Base-by-base conservation (phyloP, 2,888 invertebrate species). In the Helleia helle region DNA sequence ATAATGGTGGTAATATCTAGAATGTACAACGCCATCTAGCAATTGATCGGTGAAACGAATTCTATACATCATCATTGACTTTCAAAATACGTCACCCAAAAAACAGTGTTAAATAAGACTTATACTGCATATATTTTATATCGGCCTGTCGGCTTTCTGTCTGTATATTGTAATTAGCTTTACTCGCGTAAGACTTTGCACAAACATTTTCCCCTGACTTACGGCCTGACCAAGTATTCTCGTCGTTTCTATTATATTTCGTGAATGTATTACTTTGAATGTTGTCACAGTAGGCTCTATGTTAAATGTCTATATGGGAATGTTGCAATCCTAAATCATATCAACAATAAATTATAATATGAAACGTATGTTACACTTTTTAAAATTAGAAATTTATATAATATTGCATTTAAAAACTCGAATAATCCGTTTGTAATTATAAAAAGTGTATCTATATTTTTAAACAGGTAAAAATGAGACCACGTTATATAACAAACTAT, bases 391-490 rank as follows among this genome's bases (percentile, higher is more conserved):
- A 31, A 31, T 34, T 22, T 34, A 34, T 18, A 22, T 43, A 49
- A 51, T 36, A 31, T 38, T 56, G 58, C 58, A 59, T 59, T 59
- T 58, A 56, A 42, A 31, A 18, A 48, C 44, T 48, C 44, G 47
- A 50, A 52, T 55, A 53, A 52, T 55, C 22, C 11, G 53, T 51
- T 41, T 43, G 39, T 43, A 46, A 50, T 49, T 49, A 42, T 49
- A 51, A 55, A 55, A 52, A 57, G 55, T 64, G 59, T 58, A 50
- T 48, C 55, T 59, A 49, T 53, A 56, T 52, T 65, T 64, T 65
- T 54, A 67, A 58, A 67, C 69, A 73, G 71, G 71, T 67, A 68
- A 62, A 62, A 58, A 30, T 31, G 66, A 71, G 75, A 76, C 73
- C 76, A 79, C 52, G 52, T 55, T 51, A 55, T 57, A 54, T 52